These are phyloP conservation scores for Larimichthys crocea DNA, from an alignment of 2,113 vertebrate genomes.

Conservation along the genomic window DNA sequence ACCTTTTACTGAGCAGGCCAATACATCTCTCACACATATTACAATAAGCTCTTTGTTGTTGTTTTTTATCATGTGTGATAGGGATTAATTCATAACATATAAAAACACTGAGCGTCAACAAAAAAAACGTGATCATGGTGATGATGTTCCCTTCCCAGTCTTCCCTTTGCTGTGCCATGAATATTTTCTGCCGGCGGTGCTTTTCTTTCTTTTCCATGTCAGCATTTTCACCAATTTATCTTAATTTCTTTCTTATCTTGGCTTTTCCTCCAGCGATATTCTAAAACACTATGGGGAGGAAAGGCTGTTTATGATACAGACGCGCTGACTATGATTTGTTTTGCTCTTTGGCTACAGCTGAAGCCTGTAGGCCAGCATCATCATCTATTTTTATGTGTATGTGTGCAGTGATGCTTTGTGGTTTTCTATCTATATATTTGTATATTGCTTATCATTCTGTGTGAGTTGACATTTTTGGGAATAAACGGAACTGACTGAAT, in stretches of 20 bases:
- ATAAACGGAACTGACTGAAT: conserved; percentile 34
- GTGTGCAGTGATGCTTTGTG: background rate
- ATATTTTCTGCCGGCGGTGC: background rate
- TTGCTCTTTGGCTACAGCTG: background rate
- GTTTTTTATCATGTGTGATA: background rate
- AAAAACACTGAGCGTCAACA: background rate
- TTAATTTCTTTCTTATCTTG: conserved; percentile 2
- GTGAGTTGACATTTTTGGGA: background rate
- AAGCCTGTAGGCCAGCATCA: background rate
- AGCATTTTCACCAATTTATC: background rate
- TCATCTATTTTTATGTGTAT: background rate
- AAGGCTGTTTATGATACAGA: conserved; percentile 1
- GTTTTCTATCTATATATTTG: conserved; percentile 3
- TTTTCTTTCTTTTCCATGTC: conserved; percentile 9
- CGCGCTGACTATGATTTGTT: background rate
- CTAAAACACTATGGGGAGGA: background rate
- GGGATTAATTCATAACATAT: background rate
- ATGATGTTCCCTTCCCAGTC: background rate
- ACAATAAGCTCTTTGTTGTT: background rate
- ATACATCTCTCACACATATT: background rate
- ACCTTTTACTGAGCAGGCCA: background rate
- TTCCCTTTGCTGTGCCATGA: conserved; percentile 7
- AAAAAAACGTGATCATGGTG: background rate
- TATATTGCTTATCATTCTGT: conserved; percentile 12
- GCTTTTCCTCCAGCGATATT: background rate